Conservation (phyloP, 2,113 vertebrate species). For the Lepisosteus osseus region DNA sequence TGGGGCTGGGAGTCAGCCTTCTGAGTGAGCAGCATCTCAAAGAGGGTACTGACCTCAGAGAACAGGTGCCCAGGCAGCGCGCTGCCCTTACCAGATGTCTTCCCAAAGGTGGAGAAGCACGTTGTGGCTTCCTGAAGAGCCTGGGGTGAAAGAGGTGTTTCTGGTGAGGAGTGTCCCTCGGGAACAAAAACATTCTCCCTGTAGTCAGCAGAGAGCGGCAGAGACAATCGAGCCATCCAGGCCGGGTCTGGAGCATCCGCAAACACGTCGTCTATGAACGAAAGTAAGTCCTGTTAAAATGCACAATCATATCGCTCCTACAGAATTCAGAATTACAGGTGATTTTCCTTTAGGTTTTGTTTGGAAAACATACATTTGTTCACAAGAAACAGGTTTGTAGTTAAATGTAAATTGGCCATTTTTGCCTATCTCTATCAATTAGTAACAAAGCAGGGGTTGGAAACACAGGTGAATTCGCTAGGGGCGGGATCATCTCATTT, state of each 20-base stretch:
- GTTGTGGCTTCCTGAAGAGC: constrained; percentile 57
- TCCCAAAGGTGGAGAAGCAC: constrained; percentile 90
- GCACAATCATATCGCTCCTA: too few relatives aligned
- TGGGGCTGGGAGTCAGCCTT: constrained; percentile 67
- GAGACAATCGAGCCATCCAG: constrained; percentile 85
- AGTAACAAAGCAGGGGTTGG: too few relatives aligned
- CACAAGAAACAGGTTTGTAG: too few relatives aligned
- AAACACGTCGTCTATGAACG: constrained; percentile 60
- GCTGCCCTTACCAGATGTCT: constrained; percentile 61
- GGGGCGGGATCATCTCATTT: too few relatives aligned
- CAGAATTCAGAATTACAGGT: too few relatives aligned
- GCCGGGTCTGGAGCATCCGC: constrained; percentile 67
- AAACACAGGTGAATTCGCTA: too few relatives aligned
- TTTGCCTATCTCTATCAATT: too few relatives aligned
- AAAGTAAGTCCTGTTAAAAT: not conserved
- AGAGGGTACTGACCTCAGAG: constrained; percentile 87
- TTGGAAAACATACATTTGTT: too few relatives aligned
- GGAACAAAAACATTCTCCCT: constrained; percentile 87
- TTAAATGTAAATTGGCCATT: too few relatives aligned
- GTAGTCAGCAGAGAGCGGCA: constrained; percentile 78
- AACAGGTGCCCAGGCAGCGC: constrained; percentile 76
- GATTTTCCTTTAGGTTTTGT: too few relatives aligned
- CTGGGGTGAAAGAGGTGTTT: constrained; percentile 34
- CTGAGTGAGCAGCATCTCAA: constrained; percentile 87
- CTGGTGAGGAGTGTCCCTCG: constrained; percentile 40